phyloP scores from a whole-genome alignment of 1,140 invertebrate genomes.

The Zaprionus vittiger region DNA sequence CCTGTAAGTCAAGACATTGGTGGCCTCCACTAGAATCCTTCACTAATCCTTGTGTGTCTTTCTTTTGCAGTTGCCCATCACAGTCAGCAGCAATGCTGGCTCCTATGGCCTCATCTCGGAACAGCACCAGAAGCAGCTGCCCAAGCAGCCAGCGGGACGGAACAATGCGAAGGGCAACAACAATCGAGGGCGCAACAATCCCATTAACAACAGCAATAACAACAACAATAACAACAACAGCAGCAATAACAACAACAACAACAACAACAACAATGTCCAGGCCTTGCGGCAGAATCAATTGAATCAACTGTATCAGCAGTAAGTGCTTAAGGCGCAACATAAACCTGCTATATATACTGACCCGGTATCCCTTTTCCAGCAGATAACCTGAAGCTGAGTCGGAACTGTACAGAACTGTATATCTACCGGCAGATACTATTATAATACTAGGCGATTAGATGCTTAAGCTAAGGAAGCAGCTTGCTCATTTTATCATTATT shows the following conservation, averaged over 20 bases:
- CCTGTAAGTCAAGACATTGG: conserved; percentile 46
- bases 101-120: conserved; percentile 49
- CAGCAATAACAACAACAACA: conserved; percentile 15
- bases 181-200: conserved; percentile 20
- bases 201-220: conserved; percentile 33
- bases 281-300: conserved; percentile 52
- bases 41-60: neutral
- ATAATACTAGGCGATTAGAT: neutral
- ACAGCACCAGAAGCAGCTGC: conserved; percentile 51
- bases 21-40: neutral
- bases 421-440: conserved; percentile 1
- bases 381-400: neutral
- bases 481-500: neutral
- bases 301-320: conserved; percentile 53
- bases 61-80: conserved; percentile 57
- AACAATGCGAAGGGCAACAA: conserved; percentile 37
- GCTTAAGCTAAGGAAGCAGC: neutral
- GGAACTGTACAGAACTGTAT: neutral
- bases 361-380: neutral
- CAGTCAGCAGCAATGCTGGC: conserved; percentile 36
- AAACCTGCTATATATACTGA: neutral
- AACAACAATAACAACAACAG: conserved; percentile 8
- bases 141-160: conserved; percentile 51
- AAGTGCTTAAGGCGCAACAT: conserved; percentile 9
- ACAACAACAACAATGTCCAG: conserved; percentile 37